phyloP scores from a whole-genome alignment of 2,113 vertebrate genomes.

The Chaetura pelagica region DNA sequence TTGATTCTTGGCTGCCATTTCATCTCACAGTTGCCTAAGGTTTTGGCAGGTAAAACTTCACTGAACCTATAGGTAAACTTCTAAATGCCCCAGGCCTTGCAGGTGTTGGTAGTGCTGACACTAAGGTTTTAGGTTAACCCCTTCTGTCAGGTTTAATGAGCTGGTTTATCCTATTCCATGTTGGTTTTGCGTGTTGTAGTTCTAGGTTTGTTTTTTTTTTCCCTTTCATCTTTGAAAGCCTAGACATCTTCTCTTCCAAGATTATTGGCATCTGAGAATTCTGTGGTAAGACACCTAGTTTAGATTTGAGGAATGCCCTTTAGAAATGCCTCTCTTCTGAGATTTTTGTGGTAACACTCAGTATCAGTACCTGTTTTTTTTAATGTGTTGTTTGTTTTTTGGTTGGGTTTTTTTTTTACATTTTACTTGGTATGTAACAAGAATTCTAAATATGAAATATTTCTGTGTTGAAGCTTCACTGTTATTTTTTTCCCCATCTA shows the following conservation, averaged over 20 bases:
- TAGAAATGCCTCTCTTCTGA: neutral
- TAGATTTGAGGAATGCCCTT: constrained; percentile 50
- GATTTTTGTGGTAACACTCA: neutral
- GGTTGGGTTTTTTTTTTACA: neutral
- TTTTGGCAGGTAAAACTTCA: neutral
- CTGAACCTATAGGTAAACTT: neutral
- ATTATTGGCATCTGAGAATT: neutral
- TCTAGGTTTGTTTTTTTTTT: neutral
- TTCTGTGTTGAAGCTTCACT: neutral
- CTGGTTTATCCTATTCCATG: neutral
- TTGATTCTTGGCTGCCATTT: neutral
- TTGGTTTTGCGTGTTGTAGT: neutral
- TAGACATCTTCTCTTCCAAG: neutral
- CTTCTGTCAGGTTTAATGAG: neutral
- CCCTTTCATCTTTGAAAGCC: neutral
- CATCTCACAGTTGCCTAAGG: neutral
- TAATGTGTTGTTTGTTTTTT: neutral
- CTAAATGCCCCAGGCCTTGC: neutral
- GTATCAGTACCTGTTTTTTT: neutral
- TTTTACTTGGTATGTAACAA: neutral
- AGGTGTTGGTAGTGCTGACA: neutral
- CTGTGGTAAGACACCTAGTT: neutral
- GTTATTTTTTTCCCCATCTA: neutral
- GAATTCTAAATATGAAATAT: constrained; percentile 46
- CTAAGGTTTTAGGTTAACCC: neutral